These are phyloP conservation scores for Drosophila ironensis DNA, from an alignment of 1,140 invertebrate species.

Conservation along the genomic window DNA sequence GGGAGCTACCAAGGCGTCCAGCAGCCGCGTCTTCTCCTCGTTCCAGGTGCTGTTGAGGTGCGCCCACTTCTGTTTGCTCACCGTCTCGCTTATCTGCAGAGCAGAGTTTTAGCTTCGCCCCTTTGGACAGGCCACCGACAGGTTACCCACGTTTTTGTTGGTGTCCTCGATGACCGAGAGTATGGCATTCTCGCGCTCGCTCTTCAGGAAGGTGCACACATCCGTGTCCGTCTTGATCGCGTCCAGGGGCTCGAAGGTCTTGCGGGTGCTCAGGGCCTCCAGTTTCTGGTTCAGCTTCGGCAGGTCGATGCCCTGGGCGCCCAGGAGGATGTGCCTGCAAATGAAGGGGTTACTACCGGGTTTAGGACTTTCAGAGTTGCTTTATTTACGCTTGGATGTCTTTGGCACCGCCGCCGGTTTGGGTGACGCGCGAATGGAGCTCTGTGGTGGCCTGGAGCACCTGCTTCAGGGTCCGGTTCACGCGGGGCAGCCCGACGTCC, in stretches of 20 bases:
- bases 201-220: slow-evolving; percentile 89
- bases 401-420: slow-evolving; percentile 87
- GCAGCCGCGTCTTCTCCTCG: slow-evolving; percentile 92
- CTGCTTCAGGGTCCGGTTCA: slow-evolving; percentile 95
- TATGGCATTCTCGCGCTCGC: slow-evolving; percentile 97
- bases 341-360: not conserved
- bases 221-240: slow-evolving; percentile 94
- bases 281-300: slow-evolving; percentile 95
- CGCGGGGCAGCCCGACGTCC: slow-evolving; percentile 90
- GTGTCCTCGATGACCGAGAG: slow-evolving; percentile 95
- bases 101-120: not conserved
- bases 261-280: slow-evolving; percentile 91
- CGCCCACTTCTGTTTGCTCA: slow-evolving; percentile 90
- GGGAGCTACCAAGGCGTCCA: slow-evolving; percentile 93
- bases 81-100: slow-evolving; percentile 86
- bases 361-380: not conserved
- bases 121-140: too few species aligned
- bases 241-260: slow-evolving; percentile 94
- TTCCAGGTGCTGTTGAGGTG: slow-evolving; percentile 94
- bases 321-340: slow-evolving; percentile 92
- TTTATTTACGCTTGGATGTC: slow-evolving; percentile 95
- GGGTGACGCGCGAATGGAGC: slow-evolving; percentile 92
- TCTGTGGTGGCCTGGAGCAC: slow-evolving; percentile 95
- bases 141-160: slow-evolving; percentile 88
- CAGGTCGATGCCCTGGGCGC: slow-evolving; percentile 95